Percentiles rank a stretch among this genome's conserved stretches.
Conservation (phyloP, 2,888 invertebrate species). For the Deladenus siricidicola region DNA sequence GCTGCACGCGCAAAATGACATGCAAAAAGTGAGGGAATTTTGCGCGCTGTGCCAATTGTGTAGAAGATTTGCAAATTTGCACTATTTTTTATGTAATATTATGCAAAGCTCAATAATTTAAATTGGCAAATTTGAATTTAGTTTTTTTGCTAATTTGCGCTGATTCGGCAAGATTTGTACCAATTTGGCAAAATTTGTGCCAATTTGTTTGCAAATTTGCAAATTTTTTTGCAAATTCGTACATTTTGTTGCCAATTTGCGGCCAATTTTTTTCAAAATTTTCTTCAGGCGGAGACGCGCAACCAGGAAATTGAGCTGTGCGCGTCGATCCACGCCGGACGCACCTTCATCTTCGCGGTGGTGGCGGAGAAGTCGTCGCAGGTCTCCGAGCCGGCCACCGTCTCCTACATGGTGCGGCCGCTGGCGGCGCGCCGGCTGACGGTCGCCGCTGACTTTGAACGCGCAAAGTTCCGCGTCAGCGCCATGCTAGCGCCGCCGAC, state of each 20-base stretch:
- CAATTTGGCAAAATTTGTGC: too few species aligned
- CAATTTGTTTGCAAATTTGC: too few species aligned
- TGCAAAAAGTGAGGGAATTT: slow-evolving; percentile 27
- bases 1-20: slow-evolving; percentile 24
- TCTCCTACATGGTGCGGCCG: slow-evolving; percentile 42
- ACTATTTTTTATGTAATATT: not conserved
- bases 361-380: slow-evolving; percentile 41
- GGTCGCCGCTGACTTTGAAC: slow-evolving; percentile 40
- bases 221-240: too few species aligned
- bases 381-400: slow-evolving; percentile 34
- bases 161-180: too few species aligned
- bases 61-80: not conserved
- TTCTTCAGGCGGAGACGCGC: slow-evolving; percentile 5
- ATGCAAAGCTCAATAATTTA: not conserved
- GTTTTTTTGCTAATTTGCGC: too few species aligned
- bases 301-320: not conserved
- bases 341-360: slow-evolving; percentile 38
- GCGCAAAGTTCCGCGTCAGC: slow-evolving; percentile 37
- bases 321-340: not conserved
- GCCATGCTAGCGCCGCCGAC: slow-evolving; percentile 30
- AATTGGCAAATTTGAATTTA: slow-evolving; percentile 3
- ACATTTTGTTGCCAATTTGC: too few species aligned
- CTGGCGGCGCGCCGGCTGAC: slow-evolving; percentile 41
- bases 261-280: too few species aligned
- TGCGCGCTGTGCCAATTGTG: not conserved